Evolutionary conservation across 1,140 invertebrate species (phyloP).

Genomic region (Andrena cerasifolii): DNA sequence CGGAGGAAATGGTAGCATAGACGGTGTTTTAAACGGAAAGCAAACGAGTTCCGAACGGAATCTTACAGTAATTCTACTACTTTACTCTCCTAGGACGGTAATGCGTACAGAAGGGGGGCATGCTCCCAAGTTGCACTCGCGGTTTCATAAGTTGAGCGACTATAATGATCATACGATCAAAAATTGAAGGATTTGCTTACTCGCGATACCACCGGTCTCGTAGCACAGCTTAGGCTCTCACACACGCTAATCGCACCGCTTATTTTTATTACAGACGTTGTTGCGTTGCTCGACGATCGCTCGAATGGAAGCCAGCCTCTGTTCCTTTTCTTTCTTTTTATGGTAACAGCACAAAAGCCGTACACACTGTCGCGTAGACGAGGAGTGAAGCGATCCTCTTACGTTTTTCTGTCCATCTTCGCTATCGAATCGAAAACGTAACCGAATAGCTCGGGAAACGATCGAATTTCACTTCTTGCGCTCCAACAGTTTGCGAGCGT

Average conservation of each 20-base stretch:
- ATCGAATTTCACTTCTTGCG: background rate
- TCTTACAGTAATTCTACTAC: background rate
- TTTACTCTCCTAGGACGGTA: background rate
- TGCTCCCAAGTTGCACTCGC: background rate
- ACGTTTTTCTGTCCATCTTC: background rate
- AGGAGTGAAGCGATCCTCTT: background rate
- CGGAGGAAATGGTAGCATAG: too few species aligned
- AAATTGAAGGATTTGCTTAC: background rate
- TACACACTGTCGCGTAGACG: background rate
- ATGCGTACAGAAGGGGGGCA: background rate
- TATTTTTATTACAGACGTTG: constrained; percentile 17
- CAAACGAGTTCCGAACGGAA: background rate
- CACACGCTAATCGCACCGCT: constrained; percentile 39
- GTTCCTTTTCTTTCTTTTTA: background rate
- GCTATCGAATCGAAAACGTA: background rate
- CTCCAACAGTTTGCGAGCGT: background rate
- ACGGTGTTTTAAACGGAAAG: too few species aligned
- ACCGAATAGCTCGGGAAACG: background rate
- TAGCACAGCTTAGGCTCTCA: constrained; percentile 25
- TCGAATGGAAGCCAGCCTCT: background rate
- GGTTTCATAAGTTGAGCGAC: background rate
- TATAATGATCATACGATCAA: too few species aligned
- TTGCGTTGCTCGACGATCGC: constrained; percentile 5
- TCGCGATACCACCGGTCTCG: background rate
- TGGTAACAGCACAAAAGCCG: background rate